phyloP scores from a whole-genome alignment of 2,797 vertebrate species.

The Gymnoscopelus braueri region DNA sequence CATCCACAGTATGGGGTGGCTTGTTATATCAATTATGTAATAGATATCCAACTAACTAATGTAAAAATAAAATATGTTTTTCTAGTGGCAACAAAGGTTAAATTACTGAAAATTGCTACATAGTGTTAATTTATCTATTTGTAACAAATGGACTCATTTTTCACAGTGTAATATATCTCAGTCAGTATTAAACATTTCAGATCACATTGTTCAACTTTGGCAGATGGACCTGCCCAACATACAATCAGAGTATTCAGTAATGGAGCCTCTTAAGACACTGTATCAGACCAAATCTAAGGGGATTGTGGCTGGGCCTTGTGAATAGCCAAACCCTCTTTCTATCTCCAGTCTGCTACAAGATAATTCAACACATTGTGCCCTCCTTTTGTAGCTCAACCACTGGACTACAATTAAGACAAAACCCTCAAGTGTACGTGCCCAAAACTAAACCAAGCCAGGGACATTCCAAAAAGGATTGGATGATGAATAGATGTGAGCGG shows the following conservation, averaged over 20 bases:
- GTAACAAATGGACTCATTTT: too few relatives aligned
- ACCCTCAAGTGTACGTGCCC: constrained; percentile 54
- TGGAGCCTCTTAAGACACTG: constrained; percentile 7
- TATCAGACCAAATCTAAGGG: constrained; percentile 2
- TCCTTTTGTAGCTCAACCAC: constrained; percentile 37
- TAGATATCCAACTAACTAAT: too few relatives aligned
- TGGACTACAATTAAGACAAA: constrained; percentile 62
- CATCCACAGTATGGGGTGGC: too few relatives aligned
- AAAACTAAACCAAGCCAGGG: constrained; percentile 43
- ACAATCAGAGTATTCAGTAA: constrained; percentile 6
- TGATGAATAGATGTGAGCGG: constrained; percentile 62
- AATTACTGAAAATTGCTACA: too few relatives aligned
- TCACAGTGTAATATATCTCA: not conserved
- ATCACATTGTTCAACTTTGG: constrained; percentile 13
- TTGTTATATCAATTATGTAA: too few relatives aligned
- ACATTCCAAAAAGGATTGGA: constrained; percentile 65
- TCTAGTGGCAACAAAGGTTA: too few relatives aligned
- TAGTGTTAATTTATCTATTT: too few relatives aligned
- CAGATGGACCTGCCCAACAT: constrained; percentile 5
- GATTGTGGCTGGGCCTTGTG: constrained; percentile 11
- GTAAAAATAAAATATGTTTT: too few relatives aligned
- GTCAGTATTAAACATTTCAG: constrained; percentile 5
- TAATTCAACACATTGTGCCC: constrained; percentile 14
- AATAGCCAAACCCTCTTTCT: constrained; percentile 20
- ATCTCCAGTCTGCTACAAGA: constrained; percentile 29